These are phyloP conservation scores for Atractosteus spatula DNA, from an alignment of 2,113 vertebrate genomes.

Conservation along the genomic window DNA sequence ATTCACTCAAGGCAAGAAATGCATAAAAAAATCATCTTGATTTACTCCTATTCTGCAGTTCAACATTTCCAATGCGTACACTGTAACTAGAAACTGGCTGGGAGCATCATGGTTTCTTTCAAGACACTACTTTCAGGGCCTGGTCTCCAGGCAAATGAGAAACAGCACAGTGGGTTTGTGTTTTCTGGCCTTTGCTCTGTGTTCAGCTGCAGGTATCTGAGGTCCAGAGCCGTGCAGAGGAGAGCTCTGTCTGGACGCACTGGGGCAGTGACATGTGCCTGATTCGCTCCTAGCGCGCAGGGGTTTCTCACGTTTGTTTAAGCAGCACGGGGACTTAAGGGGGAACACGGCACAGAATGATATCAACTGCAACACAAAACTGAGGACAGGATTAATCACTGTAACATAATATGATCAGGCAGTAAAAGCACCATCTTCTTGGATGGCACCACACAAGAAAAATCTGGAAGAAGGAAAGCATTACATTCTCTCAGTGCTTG, in stretches of 20 bases:
- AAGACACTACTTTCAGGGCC: background rate
- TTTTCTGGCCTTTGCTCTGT: constrained; percentile 1
- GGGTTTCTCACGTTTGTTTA: too few relatives aligned
- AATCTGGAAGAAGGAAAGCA: too few relatives aligned
- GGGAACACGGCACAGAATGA: background rate
- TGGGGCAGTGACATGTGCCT: background rate
- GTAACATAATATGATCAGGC: too few relatives aligned
- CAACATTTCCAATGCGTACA: constrained; percentile 4
- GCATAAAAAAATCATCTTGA: background rate
- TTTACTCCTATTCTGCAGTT: background rate
- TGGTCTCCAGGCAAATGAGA: background rate
- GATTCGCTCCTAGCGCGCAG: too few relatives aligned
- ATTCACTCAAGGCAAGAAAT: background rate
- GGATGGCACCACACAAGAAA: too few relatives aligned
- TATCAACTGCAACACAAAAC: background rate
- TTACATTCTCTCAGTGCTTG: too few relatives aligned
- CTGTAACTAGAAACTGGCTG: background rate
- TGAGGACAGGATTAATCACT: background rate
- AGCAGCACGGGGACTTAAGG: background rate
- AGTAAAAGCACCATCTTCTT: too few relatives aligned
- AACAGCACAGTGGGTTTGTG: constrained; percentile 15
- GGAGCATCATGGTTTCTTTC: background rate
- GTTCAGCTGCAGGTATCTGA: constrained; percentile 6
- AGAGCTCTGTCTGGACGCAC: constrained; percentile 21
- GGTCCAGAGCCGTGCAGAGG: background rate